Evolutionary conservation across 2,113 vertebrate species (phyloP), one percentile per base, ranked within the genome.

Genomic region (Ageneiosus marmoratus): DNA sequence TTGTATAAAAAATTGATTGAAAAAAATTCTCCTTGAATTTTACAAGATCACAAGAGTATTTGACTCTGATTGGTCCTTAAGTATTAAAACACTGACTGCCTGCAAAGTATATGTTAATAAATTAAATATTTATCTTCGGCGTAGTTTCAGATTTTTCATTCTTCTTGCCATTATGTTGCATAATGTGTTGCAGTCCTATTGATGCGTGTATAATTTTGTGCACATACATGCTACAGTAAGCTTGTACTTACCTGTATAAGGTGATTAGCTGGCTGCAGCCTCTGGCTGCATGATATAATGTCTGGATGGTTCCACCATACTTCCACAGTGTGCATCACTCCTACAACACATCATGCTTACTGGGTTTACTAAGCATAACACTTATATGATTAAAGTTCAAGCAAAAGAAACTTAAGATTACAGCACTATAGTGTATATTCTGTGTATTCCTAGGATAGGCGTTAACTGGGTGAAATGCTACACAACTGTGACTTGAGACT

Each of bases 211-310:
- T 44, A 69, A 37, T 41, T 69, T 24, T 5, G 32, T 41, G 37
- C 67, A 70, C 9, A n/a, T 44, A 4, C 20, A 46, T 70, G 8
- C 22, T 10, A 69, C 9, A 41, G 65, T 44, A 44, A 10, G 62
- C 16, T 8, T 81, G n/a, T 29, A 24, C 79, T 80, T 75, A 79
- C 67, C 73, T 81, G 62, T 65, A 56, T 73, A 75, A 77, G 58
- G 55, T n/a, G 80, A 95, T 96, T 96, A 97, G 94, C 96, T 97
- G 84, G 96, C 95, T 84, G 96, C 95, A 1, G 96, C 95, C 91
- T 96, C 94, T 91, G 96, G 96, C 88, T 96, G 95, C 88, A 95
- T 93, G 84, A 96, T 87, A 89, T 92, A 96, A 76, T 95, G 91
- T 88, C 94, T 95, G 88, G 95, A 94, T 88, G 95, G 92, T 56